Base-by-base conservation (phyloP, 2,888 invertebrate species). In the Orthonevra nobilis region DNA sequence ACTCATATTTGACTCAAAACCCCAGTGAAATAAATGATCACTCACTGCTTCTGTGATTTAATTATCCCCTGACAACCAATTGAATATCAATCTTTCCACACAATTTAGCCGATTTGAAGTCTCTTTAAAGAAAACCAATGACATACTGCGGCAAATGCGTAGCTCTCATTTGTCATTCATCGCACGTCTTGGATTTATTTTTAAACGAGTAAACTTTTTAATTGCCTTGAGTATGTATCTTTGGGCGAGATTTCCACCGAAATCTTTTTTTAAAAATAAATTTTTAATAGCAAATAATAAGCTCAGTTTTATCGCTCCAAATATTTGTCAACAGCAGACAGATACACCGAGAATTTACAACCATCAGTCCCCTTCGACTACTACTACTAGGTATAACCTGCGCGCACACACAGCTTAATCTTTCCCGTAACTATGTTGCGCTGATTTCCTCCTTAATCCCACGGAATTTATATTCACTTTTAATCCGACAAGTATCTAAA, bases 401-500 rank as follows among this genome's bases (percentile, higher is more conserved):
- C n/a, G n/a, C n/a, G n/a, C n/a, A n/a, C n/a, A n/a, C n/a, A n/a
- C n/a, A n/a, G n/a, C n/a, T n/a, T n/a, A n/a, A n/a, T n/a, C n/a
- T n/a, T 68, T 75, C 56, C 63, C 10, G 34, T 36, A 38, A 64
- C 70, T 70, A 46, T 70, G 70, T 58, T 75, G 63, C 48, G 15
- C 36, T 26, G 50, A 61, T 48, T n/a, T n/a, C 50, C 48, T 20
- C 38, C 58, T 23, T 38, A 58, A 50, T 54, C 63, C 26, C 10
- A 5, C 19, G 20, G 5, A 7, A 7, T 69, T 26, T 12, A 38
- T 46, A 12, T 48, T 44, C 23, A 15, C 32, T 66, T 60, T 64
- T 72, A 40, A 77, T 60, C 72, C 14, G 64, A 77, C 52, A 63
- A 14, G 30, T 56, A 66, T 75, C 50, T 19, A 38, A 66, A 66